Base-by-base conservation (phyloP, 2,888 invertebrate genomes). In the Pandemis corylana region DNA sequence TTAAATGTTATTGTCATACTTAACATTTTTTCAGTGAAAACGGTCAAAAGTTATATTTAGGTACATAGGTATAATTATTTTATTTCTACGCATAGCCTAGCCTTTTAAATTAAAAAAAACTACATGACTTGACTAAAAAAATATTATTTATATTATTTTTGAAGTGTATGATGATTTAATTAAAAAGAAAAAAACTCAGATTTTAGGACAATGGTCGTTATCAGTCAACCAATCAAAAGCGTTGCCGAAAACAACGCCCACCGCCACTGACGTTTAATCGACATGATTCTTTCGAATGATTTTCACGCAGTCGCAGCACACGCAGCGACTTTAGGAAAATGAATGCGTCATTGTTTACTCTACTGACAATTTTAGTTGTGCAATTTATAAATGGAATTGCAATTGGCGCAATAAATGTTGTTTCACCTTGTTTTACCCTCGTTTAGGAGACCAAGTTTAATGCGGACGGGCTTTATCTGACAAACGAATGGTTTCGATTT, bases 311-410 rank as follows among this genome's bases (percentile, higher is more conserved):
- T n/a, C 15, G 64, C 44, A 44, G 56, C 28, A 44, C 12, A 61
- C 56, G 20, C 56, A 56, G 56, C 20, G 10, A 61, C 49, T 10
- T 20, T 12, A 56, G 49, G 49, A 61, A 69, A 68, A 69, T 20
- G n/a, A 9, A 20, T 74, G 69, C 46, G 7, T 74, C 65, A 74
- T 69, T 74, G 64, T 66, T 68, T 65, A 44, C 59, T 36, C 7
- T 9, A 41, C 4, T 5, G 41, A 10, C n/a, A 66, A 41, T 65
- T 51, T 74, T 15, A 74, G 59, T 74, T 64, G 65, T 61, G 74
- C 69, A 69, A 74, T 69, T 61, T 53, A 59, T 73, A 41, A 59
- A 28, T n/a, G 28, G 36, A 69, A 74, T 64, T 61, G 65, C 69
- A 59, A 41, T 7, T 28, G 20, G 13, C 62, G 20, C 44, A 53